Base-by-base conservation (phyloP, 2,888 invertebrate species). In the Meiosimyza decipiens region DNA sequence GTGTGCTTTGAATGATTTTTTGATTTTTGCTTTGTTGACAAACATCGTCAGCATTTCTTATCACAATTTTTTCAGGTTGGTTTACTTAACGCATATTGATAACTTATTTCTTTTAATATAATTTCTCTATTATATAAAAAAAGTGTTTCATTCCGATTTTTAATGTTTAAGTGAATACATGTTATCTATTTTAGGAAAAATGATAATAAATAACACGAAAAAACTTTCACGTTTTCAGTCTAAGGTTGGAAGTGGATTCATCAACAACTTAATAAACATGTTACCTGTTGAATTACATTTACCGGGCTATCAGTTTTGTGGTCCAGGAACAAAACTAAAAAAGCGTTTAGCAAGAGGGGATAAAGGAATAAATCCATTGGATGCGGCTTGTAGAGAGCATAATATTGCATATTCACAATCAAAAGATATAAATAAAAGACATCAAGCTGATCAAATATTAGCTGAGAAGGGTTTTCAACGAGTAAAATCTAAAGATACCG, bases 401-500 rank as follows among this genome's bases (percentile, higher is more conserved):
- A 16, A 54, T 4, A 54, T 54, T 54, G 55, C 55, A 12, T 54
- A 54, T 54, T 12, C 7, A 16, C n/a, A 54, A 12, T 9, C n/a
- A 54, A 7, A 54, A 18, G 18, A 15, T 2, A 47, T 28, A 28
- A 28, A 3, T 28, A 3, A 28, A 4, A 28, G 28, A 28, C 28
- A 28, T 28, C 28, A 0, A 15, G 62, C 62, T 15, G 71, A 71
- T 71, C 63, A 62, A 67, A 71, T 71, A 62, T 73, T 77, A 71
- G 60, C 67, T 33, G 13, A 71, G 18, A 72, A 73, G 13, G 74
- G 73, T 13, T 75, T 74, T 72, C 49, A 28, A 28, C 28, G 28
- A 28, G 28, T 28, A 4, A 3, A 28, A 28, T 28, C 28, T 4
- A 59, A 60, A 33, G 69, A 75, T 55, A 72, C 67, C 63, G 59